Conservation (phyloP, 2,888 invertebrate species). For the Philhelius pedissequus region DNA sequence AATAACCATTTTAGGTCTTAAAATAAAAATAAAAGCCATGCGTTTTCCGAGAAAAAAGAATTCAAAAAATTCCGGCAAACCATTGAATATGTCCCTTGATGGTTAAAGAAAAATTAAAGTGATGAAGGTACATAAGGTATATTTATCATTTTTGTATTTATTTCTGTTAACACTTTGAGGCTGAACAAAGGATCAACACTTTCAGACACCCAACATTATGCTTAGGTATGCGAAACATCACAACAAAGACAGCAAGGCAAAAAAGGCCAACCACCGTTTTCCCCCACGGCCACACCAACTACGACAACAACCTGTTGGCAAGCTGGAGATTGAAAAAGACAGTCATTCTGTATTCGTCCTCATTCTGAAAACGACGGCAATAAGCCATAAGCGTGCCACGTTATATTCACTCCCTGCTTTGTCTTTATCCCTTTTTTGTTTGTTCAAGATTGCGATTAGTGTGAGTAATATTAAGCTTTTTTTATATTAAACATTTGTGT, state of each 20-base stretch:
- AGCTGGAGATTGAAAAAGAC: conserved; percentile 54
- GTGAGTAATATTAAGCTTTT: conserved; percentile 35
- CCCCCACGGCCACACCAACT: not conserved
- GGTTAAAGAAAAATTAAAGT: conserved; percentile 29
- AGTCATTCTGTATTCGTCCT: conserved; percentile 17
- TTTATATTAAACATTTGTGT: not conserved
- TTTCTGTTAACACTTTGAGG: conserved; percentile 49
- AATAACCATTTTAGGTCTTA: no score
- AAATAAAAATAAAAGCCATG: no score
- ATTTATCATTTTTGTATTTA: conserved; percentile 12
- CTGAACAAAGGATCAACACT: conserved; percentile 52
- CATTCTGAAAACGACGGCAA: conserved; percentile 28
- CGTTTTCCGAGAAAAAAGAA: not conserved
- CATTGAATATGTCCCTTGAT: not conserved
- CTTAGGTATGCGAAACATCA: conserved; percentile 34
- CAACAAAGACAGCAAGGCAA: not conserved
- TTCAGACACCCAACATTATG: conserved; percentile 49
- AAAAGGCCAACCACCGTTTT: conserved; percentile 42
- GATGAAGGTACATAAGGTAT: conserved; percentile 20
- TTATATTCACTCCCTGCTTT: conserved; percentile 27
- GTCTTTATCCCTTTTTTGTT: conserved; percentile 41
- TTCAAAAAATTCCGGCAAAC: not conserved
- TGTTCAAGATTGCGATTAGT: conserved; percentile 49
- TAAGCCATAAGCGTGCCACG: conserved; percentile 62
- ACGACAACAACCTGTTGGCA: conserved; percentile 58